Conservation (phyloP, 2,797 vertebrate genomes). For the Chloroceryle inda region DNA sequence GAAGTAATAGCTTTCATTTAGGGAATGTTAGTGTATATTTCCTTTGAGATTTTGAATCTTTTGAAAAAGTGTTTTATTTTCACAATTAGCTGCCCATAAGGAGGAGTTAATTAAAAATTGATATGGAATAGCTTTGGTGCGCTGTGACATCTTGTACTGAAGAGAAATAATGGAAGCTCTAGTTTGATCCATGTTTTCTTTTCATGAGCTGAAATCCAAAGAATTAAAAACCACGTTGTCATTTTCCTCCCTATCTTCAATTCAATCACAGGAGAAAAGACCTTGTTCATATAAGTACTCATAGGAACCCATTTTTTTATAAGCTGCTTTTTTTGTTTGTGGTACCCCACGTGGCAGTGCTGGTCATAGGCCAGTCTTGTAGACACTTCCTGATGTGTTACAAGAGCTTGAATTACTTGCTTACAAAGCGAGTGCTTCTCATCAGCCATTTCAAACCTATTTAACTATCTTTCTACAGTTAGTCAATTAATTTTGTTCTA, state of each 20-base stretch:
- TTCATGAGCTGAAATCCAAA: neutral
- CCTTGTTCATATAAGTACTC: neutral
- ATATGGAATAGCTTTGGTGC: neutral
- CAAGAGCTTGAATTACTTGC: neutral
- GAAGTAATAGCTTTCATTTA: neutral
- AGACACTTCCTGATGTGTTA: neutral
- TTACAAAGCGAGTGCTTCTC: neutral
- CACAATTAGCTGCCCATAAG: neutral
- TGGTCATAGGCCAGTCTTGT: neutral
- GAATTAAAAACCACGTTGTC: neutral
- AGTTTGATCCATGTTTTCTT: neutral
- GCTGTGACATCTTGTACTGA: neutral
- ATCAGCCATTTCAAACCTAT: neutral
- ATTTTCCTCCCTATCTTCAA: neutral
- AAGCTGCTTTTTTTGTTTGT: neutral
- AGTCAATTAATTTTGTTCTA: neutral
- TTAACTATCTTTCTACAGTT: neutral
- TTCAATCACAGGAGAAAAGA: neutral
- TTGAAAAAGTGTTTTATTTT: neutral
- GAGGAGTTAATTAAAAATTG: neutral
- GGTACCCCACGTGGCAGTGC: neutral
- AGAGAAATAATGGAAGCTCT: neutral
- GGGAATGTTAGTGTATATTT: neutral
- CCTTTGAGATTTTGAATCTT: neutral
- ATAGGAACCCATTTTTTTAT: neutral